Conservation (phyloP, 2,888 invertebrate genomes). For the Drosophila subsilvestris region DNA sequence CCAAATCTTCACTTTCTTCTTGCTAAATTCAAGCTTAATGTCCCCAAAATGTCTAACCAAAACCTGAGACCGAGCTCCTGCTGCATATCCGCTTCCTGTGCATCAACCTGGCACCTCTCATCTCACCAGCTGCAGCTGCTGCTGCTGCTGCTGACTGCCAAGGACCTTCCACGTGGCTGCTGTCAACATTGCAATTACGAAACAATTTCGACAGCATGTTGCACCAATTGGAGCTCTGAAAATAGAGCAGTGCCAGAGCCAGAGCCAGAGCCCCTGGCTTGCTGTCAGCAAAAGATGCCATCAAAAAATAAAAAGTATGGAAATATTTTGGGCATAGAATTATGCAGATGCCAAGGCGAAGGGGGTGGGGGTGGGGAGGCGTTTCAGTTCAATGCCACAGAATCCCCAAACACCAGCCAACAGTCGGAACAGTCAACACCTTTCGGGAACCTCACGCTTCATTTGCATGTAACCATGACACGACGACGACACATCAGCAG, state of each 20-base stretch:
- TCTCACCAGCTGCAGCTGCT: too few species aligned
- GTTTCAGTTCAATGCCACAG: constrained; percentile 56
- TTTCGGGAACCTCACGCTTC: constrained; percentile 78
- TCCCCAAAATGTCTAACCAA: background rate
- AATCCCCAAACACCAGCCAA: constrained; percentile 39
- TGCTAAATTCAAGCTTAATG: background rate
- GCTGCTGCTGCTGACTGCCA: constrained; percentile 1
- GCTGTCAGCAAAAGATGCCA: constrained; percentile 68
- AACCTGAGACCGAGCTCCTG: too few species aligned
- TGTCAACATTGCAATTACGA: constrained; percentile 77
- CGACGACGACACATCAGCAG: constrained; percentile 11
- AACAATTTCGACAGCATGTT: constrained; percentile 77
- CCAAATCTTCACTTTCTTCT: background rate
- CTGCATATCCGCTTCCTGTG: background rate
- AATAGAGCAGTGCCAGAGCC: constrained; percentile 33
- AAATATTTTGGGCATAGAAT: constrained; percentile 73
- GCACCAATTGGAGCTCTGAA: constrained; percentile 59
- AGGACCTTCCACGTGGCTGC: constrained; percentile 49
- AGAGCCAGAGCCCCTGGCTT: constrained; percentile 7
- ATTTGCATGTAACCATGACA: constrained; percentile 79
- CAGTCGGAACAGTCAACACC: constrained; percentile 76
- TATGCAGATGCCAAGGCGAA: constrained; percentile 64
- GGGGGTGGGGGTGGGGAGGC: background rate
- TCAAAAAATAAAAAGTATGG: constrained; percentile 18
- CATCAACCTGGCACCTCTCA: background rate